A percentile compares a stretch with the other conserved stretches of the same genome.
phyloP scores from a whole-genome alignment of 2,113 vertebrate species.

The Columba livia region DNA sequence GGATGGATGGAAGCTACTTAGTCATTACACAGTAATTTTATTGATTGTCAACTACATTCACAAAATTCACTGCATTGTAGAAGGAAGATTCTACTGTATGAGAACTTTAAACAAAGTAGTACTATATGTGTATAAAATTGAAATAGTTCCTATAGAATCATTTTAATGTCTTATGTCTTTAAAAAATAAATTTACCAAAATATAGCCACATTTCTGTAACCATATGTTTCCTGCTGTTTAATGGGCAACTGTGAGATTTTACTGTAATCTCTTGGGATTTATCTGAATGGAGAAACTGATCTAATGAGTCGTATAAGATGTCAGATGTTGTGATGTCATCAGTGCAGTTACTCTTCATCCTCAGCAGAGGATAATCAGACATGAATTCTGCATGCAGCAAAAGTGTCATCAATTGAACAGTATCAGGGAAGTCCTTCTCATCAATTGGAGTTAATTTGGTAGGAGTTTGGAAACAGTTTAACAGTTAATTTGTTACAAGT shows the following conservation, averaged over 20 bases:
- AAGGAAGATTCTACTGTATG: not conserved
- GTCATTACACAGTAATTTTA: not conserved
- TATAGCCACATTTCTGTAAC: not conserved
- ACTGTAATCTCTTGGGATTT: constrained; percentile 5
- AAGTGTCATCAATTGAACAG: not conserved
- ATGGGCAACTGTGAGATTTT: constrained; percentile 8
- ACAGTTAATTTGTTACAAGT: not conserved
- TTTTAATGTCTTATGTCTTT: constrained; percentile 11
- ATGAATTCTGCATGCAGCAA: not conserved
- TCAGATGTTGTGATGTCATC: not conserved
- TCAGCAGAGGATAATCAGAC: not conserved
- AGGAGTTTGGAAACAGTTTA: not conserved
- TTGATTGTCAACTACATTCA: not conserved
- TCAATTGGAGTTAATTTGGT: not conserved
- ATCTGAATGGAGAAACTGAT: constrained; percentile 2
- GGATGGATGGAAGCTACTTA: not conserved
- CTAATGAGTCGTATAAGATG: not conserved
- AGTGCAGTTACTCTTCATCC: not conserved
- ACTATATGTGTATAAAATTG: not conserved
- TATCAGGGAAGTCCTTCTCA: not conserved
- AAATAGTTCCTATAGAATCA: not conserved
- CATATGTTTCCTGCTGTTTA: constrained; percentile 32
- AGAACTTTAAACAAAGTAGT: not conserved
- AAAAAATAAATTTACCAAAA: constrained; percentile 22
- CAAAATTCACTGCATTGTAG: not conserved